Conservation (phyloP, 2,888 invertebrate species). For the Acanthosepion esculentum region DNA sequence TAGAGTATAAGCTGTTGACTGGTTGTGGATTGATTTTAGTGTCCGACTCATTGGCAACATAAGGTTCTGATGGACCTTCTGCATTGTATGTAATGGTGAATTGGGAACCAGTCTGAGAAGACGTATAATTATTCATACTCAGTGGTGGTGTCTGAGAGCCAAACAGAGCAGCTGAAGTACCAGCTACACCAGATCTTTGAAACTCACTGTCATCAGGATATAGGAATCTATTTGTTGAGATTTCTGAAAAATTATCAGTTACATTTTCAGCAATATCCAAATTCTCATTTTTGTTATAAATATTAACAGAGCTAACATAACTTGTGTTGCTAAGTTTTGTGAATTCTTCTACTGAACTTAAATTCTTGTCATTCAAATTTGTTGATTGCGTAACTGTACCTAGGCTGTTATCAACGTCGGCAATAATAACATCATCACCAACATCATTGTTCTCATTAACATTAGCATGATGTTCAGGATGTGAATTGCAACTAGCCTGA, state of each 20-base stretch:
- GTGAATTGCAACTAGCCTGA: background rate
- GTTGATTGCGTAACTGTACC: background rate
- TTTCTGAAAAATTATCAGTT: background rate
- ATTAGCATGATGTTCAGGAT: background rate
- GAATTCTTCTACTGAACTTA: background rate
- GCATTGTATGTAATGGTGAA: background rate
- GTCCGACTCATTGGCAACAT: background rate
- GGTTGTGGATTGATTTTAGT: background rate
- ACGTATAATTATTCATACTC: background rate
- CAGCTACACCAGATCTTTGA: background rate
- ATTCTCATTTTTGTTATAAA: background rate
- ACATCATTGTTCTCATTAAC: background rate
- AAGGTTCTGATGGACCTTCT: background rate
- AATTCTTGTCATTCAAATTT: background rate
- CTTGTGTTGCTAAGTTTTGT: background rate
- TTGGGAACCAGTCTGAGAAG: background rate
- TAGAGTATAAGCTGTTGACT: background rate
- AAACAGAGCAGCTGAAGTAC: background rate
- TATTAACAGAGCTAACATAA: background rate
- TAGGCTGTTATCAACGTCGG: background rate
- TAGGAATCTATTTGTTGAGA: background rate
- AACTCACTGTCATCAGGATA: background rate
- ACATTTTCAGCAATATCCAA: background rate
- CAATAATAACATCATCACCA: background rate
- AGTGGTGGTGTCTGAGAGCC: background rate